Percentiles rank a stretch among this genome's conserved stretches.
Conservation (phyloP, 2,888 invertebrate species). For the Ormyrus labotus region DNA sequence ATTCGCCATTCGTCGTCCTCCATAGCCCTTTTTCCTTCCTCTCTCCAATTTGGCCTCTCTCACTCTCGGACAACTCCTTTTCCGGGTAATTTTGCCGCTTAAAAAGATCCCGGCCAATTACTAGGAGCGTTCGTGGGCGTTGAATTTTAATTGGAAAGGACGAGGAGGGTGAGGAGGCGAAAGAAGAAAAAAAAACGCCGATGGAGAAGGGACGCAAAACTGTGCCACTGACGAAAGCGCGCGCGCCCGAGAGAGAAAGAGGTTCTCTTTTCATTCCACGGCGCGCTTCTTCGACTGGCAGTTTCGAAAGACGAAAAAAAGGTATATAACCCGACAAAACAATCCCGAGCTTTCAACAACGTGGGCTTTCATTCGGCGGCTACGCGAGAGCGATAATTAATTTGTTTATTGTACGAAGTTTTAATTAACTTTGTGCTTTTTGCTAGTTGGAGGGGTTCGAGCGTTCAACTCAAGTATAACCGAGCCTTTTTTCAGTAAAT, state of each 20-base stretch:
- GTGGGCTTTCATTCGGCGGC: background rate
- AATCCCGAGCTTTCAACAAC: constrained; percentile 25
- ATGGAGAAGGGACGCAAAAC: constrained; percentile 20
- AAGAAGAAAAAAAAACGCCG: background rate
- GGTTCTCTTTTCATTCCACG: constrained; percentile 52
- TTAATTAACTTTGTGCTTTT: constrained; percentile 39
- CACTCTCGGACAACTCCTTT: constrained; percentile 64
- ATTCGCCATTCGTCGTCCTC: constrained; percentile 18
- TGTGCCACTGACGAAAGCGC: constrained; percentile 29
- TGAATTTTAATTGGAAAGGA: constrained; percentile 74
- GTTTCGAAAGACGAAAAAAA: constrained; percentile 43
- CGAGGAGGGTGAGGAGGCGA: constrained; percentile 17
- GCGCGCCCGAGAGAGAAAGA: constrained; percentile 64
- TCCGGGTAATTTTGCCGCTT: constrained; percentile 73
- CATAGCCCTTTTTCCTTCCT: constrained; percentile 39
- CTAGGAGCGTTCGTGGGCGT: constrained; percentile 71
- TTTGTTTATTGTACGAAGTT: constrained; percentile 44
- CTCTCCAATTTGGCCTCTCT: constrained; percentile 34
- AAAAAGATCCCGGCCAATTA: constrained; percentile 75
- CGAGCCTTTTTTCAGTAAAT: background rate
- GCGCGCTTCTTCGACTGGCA: constrained; percentile 10
- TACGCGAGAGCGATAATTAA: constrained; percentile 33
- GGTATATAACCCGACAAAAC: constrained; percentile 23
- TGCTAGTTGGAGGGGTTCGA: no score
- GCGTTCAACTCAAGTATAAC: background rate